These are phyloP conservation scores for Scomberomorus guttatus DNA, from an alignment of 2,797 vertebrate genomes.

Conservation along the genomic window DNA sequence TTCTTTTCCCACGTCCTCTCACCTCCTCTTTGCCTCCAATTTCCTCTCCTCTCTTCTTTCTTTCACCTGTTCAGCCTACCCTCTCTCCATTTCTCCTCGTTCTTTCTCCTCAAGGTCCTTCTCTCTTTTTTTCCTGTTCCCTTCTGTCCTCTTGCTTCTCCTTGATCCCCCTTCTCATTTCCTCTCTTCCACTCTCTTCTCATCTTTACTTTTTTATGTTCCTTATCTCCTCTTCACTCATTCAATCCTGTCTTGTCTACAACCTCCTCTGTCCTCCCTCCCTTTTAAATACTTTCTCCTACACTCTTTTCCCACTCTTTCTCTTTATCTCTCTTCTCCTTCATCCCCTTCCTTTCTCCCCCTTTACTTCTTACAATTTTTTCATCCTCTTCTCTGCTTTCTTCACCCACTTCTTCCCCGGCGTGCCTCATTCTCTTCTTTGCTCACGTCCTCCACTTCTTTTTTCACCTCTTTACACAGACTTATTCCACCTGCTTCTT, in stretches of 20 bases:
- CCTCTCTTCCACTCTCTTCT: background rate
- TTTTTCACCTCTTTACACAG: background rate
- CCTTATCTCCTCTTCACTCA: background rate
- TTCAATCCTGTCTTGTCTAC: background rate
- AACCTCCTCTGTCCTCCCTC: background rate
- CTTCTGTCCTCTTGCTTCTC: background rate
- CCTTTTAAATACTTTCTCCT: background rate
- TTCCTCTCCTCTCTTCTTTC: slow-evolving; percentile 5
- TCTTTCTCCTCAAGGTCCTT: slow-evolving; percentile 9
- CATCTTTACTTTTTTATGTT: background rate
- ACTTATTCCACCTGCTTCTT: background rate
- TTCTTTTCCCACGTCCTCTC: slow-evolving; percentile 28
- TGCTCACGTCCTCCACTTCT: background rate
- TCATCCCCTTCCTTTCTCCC: background rate
- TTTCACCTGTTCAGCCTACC: background rate
- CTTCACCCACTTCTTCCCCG: too few relatives aligned
- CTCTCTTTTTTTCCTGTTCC: background rate
- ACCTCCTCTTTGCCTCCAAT: slow-evolving; percentile 16
- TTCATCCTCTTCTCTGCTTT: background rate
- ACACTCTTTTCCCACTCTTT: too few relatives aligned
- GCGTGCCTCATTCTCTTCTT: background rate
- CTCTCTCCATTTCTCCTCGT: background rate
- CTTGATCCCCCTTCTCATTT: background rate
- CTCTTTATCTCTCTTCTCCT: background rate
- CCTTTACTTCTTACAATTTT: background rate